phyloP scores from a whole-genome alignment of 2,888 invertebrate genomes.

The Pantelozetes paolii region DNA sequence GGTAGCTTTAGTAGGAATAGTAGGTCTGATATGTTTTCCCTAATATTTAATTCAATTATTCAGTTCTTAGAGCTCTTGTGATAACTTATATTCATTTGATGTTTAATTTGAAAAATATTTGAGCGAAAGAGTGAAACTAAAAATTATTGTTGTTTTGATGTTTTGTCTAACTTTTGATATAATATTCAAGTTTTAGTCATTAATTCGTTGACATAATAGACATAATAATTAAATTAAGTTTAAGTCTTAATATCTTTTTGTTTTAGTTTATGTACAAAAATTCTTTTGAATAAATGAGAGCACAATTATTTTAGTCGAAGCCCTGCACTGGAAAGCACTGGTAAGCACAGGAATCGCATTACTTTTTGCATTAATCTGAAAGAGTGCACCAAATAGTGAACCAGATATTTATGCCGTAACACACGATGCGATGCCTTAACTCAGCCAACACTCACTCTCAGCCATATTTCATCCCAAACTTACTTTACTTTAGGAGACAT shows the following conservation, averaged over 20 bases:
- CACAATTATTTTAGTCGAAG: constrained; percentile 17
- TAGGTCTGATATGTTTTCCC: background rate
- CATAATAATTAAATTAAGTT: constrained; percentile 29
- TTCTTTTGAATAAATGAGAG: constrained; percentile 25
- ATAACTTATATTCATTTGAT: constrained; percentile 20
- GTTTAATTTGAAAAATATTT: constrained; percentile 31
- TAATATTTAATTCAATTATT: constrained; percentile 21
- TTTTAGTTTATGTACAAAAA: background rate
- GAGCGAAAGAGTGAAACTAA: background rate
- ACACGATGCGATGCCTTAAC: constrained; percentile 13
- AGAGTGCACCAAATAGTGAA: background rate
- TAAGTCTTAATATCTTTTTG: background rate
- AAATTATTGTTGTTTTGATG: background rate
- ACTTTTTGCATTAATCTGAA: constrained; percentile 29
- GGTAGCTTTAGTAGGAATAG: no score
- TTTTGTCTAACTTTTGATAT: constrained; percentile 11
- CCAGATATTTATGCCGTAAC: constrained; percentile 18
- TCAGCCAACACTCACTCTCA: constrained; percentile 14
- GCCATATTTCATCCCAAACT: constrained; percentile 30
- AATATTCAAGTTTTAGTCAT: constrained; percentile 28
- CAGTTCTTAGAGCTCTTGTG: background rate
- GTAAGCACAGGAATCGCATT: constrained; percentile 31
- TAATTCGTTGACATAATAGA: constrained; percentile 28
- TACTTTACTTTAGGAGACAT: constrained; percentile 24
- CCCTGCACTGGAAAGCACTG: background rate